These are phyloP conservation scores for Diorhabda carinulata DNA, from an alignment of 1,140 invertebrate species.

Conservation along the genomic window DNA sequence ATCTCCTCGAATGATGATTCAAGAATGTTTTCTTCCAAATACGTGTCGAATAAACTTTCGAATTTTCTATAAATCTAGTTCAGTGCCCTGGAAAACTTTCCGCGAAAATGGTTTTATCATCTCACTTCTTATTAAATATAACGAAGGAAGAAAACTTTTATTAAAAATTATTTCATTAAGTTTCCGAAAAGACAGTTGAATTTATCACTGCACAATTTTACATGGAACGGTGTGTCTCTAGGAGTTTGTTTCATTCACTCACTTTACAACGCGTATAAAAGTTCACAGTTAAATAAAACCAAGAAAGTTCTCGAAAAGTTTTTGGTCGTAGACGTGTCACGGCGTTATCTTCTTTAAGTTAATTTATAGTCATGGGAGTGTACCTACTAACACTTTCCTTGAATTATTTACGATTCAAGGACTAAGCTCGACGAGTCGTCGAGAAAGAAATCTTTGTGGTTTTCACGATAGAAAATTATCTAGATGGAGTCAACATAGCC, in stretches of 20 bases:
- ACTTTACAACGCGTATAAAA: conserved; percentile 2
- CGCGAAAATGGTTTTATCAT: not conserved
- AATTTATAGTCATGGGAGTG: conserved; percentile 2
- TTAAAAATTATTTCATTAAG: conserved; percentile 3
- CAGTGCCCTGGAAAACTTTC: not conserved
- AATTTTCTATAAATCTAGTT: too few species aligned
- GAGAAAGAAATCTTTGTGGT: conserved; percentile 2
- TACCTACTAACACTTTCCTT: not conserved
- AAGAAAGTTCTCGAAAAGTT: not conserved
- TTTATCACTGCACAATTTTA: conserved; percentile 1
- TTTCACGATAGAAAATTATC: not conserved
- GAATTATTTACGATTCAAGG: not conserved
- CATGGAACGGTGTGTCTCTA: conserved; percentile 1
- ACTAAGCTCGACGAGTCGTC: not conserved
- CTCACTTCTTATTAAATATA: conserved; percentile 1
- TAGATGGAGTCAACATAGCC: not conserved
- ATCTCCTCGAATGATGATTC: too few species aligned
- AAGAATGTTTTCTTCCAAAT: too few species aligned
- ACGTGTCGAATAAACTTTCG: too few species aligned
- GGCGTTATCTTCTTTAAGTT: conserved; percentile 1
- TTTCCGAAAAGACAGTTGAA: not conserved
- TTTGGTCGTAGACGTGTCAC: not conserved
- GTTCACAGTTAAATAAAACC: conserved; percentile 2
- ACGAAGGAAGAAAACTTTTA: not conserved
- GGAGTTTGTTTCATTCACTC: not conserved